Evolutionary conservation across 2,888 invertebrate genomes (phyloP).

Genomic region (Pinctada fucata): DNA sequence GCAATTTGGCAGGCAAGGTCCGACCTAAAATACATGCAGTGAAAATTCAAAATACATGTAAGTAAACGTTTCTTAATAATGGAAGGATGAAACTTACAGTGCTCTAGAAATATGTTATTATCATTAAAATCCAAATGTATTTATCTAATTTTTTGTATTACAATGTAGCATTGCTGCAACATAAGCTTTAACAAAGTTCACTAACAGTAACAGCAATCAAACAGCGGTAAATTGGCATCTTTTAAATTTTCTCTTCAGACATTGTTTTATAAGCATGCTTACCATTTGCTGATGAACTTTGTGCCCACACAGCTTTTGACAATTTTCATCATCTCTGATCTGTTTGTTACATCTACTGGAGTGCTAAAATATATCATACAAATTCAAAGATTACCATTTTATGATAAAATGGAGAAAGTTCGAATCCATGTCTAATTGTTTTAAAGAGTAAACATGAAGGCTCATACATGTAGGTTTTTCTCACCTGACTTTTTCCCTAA

Average conservation of each 20-base stretch:
- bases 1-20: slow-evolving; percentile 97
- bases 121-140: too few relatives aligned
- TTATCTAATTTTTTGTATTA: not conserved
- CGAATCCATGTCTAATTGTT: too few relatives aligned
- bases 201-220: too few relatives aligned
- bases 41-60: not conserved
- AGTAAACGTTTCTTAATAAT: too few relatives aligned
- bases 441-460: too few relatives aligned
- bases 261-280: too few relatives aligned
- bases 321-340: slow-evolving; percentile 89
- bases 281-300: slow-evolving; percentile 96
- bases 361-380: slow-evolving; percentile 80
- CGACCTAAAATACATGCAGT: slow-evolving; percentile 77
- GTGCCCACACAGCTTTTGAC: slow-evolving; percentile 95
- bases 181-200: too few relatives aligned
- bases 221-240: too few relatives aligned
- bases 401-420: too few relatives aligned
- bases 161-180: not conserved
- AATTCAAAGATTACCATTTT: not conserved
- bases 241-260: too few relatives aligned
- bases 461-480: not conserved
- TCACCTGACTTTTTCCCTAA: slow-evolving; percentile 84
- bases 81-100: too few relatives aligned
- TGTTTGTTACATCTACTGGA: slow-evolving; percentile 88
- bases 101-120: too few relatives aligned